These are phyloP conservation scores for Notodonta ziczac DNA, from an alignment of 2,888 invertebrate genomes.

Conservation along the genomic window DNA sequence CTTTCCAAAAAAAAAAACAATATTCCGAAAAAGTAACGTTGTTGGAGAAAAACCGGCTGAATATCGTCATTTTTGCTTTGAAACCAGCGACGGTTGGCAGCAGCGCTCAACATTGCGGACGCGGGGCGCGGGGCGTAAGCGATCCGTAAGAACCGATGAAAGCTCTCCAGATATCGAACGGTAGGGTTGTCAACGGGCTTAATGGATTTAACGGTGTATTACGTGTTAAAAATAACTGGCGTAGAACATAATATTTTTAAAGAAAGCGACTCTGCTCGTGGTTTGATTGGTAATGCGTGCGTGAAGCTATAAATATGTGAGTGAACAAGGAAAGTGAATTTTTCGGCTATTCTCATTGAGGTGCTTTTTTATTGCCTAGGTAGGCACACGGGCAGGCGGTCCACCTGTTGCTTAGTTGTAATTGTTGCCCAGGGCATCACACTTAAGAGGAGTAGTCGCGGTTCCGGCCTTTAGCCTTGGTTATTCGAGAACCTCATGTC, in stretches of 20 bases:
- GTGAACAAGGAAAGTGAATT: not conserved
- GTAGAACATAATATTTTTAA: not conserved
- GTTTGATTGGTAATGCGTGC: not conserved
- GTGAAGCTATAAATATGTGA: not conserved
- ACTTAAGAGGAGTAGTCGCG: no score
- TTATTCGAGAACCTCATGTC: no score
- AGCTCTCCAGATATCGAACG: constrained; percentile 72
- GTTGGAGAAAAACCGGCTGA: constrained; percentile 25
- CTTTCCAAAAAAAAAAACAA: constrained; percentile 15
- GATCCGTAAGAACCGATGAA: constrained; percentile 80
- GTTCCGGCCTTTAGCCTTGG: no score
- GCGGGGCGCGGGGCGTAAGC: constrained; percentile 57
- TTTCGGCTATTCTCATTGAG: not conserved
- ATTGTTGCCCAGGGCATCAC: no score
- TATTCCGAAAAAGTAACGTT: constrained; percentile 12
- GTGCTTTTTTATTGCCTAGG: no score
- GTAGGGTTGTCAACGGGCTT: constrained; percentile 69
- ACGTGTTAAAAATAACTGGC: constrained; percentile 25
- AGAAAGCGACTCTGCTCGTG: not conserved
- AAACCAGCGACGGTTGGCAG: constrained; percentile 54
- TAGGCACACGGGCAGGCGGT: no score
- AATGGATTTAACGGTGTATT: constrained; percentile 52
- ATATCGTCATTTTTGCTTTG: constrained; percentile 61
- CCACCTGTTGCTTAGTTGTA: no score
- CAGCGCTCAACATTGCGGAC: constrained; percentile 39